Conservation (phyloP, 2,888 invertebrate species). For the Lutraria lutraria region DNA sequence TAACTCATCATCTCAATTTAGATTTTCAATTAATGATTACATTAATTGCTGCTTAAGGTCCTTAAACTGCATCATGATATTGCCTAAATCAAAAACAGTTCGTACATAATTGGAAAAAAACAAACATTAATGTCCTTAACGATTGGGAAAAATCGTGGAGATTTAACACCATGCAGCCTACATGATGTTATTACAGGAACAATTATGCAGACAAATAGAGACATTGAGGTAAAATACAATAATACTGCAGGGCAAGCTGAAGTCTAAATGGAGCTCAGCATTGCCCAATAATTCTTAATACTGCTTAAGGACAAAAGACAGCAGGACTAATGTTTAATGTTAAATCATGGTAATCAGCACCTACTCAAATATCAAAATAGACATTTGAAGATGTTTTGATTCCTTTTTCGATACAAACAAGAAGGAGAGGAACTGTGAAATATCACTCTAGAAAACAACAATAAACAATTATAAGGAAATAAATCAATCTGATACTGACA, state of each 20-base stretch:
- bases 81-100: background rate
- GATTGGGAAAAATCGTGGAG: background rate
- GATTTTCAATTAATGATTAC: background rate
- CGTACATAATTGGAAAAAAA: conserved; percentile 7
- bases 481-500: no score
- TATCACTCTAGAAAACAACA: background rate
- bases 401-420: background rate
- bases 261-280: background rate
- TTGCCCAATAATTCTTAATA: background rate
- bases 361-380: conserved; percentile 10
- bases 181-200: background rate
- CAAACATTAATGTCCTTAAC: background rate
- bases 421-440: background rate
- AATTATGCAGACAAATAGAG: background rate
- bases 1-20: conserved; percentile 13
- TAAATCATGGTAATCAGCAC: background rate
- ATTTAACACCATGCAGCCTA: conserved; percentile 2
- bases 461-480: no score
- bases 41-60: background rate
- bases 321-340: background rate
- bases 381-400: background rate
- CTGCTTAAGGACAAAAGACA: background rate
- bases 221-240: background rate
- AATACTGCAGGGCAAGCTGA: background rate
- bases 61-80: background rate